Evolutionary conservation across 2,888 invertebrate species (phyloP), one percentile per base, ranked within the genome.

Genomic region (Byasa hedistus): DNA sequence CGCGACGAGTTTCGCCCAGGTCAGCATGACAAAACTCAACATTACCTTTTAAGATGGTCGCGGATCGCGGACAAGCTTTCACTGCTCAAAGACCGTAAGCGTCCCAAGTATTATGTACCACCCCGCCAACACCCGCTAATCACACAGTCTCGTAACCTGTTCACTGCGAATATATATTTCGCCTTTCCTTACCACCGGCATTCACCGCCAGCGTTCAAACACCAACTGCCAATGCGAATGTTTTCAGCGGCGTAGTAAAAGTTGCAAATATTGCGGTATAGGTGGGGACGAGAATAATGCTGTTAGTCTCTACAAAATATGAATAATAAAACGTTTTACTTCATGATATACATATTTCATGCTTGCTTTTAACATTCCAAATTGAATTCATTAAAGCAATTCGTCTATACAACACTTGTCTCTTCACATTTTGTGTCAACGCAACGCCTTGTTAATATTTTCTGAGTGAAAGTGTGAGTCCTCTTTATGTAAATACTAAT

Each of bases 41-140:
- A 66, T 74, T 78, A 77, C 79, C 77, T 77, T 79, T 62, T 68
- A 48, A 48, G 69, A 64, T 32, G 68, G 51, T 69, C 54, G 48
- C 63, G 57, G 39, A 55, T 67, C 70, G 62, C 63, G 67, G 17
- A 52, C 70, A 67, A 69, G 73, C 79, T 79, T 79, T 80, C 80
- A 79, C 79, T 80, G 70, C 58, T 58, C 24, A 22, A n/a, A 17
- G 68, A 57, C 67, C 70, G 72, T 72, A 70, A 72, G 61, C 62
- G 51, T 23, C 2, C 51, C 8, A 4, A 21, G 66, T 73, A 66
- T 68, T 73, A 73, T 70, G 71, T 57, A 21, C 27, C 66, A 64
- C 71, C 69, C 71, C 69, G 69, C 72, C 69, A 72, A 32, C 21
- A 32, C 23, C 52, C 57, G 52, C 57, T 36, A 54, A 36, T 32